Percentiles rank a stretch among this genome's conserved stretches.
Conservation (phyloP, 1,140 invertebrate genomes). For the Drosophila kurseongensis region DNA sequence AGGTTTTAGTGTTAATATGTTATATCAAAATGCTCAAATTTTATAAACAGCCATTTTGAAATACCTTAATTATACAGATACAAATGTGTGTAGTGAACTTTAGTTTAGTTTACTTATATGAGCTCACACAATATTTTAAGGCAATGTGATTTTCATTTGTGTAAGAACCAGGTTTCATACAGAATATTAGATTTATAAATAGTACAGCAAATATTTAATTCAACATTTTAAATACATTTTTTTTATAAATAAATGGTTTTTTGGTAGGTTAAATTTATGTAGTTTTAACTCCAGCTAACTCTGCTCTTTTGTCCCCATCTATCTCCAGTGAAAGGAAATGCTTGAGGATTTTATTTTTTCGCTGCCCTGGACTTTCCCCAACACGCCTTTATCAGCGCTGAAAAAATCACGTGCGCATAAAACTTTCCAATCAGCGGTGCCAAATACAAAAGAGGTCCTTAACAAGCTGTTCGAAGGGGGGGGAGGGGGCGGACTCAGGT, state of each 20-base stretch:
- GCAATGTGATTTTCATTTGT: no score
- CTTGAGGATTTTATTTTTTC: conserved; percentile 18
- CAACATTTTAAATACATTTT: no score
- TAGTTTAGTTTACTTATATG: no score
- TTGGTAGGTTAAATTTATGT: not conserved
- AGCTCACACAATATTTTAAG: no score
- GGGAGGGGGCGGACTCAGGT: conserved; percentile 26
- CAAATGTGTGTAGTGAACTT: no score
- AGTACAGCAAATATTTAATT: no score
- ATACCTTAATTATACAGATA: no score
- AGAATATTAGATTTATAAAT: no score
- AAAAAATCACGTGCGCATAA: conserved; percentile 79
- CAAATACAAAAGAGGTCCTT: conserved; percentile 78
- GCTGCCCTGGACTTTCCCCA: conserved; percentile 29
- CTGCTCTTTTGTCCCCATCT: conserved; percentile 53
- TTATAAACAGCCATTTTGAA: no score
- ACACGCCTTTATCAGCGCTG: conserved; percentile 59
- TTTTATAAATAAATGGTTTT: not conserved
- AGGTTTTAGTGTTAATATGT: no score
- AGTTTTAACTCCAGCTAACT: not conserved
- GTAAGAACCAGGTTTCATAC: no score
- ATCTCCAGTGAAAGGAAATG: conserved; percentile 31
- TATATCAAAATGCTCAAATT: no score
- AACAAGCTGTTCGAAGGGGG: conserved; percentile 64
- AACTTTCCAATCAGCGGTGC: conserved; percentile 76